A percentile compares a stretch with the other conserved stretches of the same genome.
These are phyloP conservation scores for Charaxes varanes DNA, from an alignment of 1,140 invertebrate species.

Conservation along the genomic window DNA sequence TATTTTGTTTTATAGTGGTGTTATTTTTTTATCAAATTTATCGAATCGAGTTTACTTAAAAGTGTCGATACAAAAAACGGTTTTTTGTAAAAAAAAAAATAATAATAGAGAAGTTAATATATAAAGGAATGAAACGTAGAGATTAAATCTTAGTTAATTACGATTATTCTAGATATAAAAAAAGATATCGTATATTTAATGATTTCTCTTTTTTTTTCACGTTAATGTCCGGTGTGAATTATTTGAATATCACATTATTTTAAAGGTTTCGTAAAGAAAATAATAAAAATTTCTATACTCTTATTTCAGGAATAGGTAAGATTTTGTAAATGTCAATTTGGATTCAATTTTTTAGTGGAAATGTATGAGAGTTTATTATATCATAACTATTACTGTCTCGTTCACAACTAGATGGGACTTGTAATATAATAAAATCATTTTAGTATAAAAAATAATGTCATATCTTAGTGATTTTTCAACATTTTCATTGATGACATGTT, in stretches of 20 bases:
- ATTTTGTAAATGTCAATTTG: conserved; percentile 8
- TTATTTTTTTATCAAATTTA: conserved; percentile 10
- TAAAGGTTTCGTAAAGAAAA: background rate
- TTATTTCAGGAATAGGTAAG: background rate
- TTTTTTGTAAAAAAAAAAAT: conserved; percentile 1
- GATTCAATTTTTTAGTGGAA: conserved; percentile 1
- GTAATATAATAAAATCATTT: background rate
- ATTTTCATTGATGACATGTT: too few species aligned
- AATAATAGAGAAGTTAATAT: too few species aligned
- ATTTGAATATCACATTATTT: background rate
- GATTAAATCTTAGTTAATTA: background rate
- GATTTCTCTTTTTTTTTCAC: conserved; percentile 2
- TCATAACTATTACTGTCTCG: too few species aligned
- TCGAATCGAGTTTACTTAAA: conserved; percentile 2
- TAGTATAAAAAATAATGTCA: background rate
- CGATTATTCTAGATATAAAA: background rate
- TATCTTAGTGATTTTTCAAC: too few species aligned
- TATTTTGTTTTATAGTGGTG: background rate
- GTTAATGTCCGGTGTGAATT: conserved; percentile 1
- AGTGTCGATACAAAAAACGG: background rate
- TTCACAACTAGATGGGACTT: too few species aligned
- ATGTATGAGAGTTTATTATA: conserved; percentile 1
- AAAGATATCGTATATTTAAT: conserved; percentile 3
- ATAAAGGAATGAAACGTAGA: too few species aligned
- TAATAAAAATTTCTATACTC: too few species aligned